Base-by-base conservation (phyloP, 2,888 invertebrate species). In the Andrena minutula region DNA sequence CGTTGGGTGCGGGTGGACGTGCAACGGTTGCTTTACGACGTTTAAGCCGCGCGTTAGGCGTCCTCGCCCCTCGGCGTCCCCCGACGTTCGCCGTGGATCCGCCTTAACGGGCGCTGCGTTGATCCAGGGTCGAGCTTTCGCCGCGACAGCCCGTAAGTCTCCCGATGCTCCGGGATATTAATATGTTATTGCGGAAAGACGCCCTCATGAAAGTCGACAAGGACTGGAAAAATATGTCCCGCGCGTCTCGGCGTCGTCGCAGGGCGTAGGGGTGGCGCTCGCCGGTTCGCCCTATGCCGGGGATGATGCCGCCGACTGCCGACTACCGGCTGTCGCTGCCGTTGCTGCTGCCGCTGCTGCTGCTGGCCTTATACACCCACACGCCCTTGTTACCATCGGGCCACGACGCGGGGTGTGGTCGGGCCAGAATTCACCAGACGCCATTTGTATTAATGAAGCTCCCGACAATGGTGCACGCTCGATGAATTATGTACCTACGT, bases 381-480 rank as follows among this genome's bases (percentile, higher is more conserved):
- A 77, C 81, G 75, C 32, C 81, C 88, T 85, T 81, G 87, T 86
- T 84, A 84, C 87, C 72, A 82, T 81, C 84, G 84, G 64, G 79
- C 56, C 82, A 71, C 75, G 74, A 73, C 79, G 77, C 74, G 83
- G 79, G 83, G 81, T 79, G 85, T 76, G 89, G 87, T 84, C 83
- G 84, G 87, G 90, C 85, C 86, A 90, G 93, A 94, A 93, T 94
- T 93, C 93, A 93, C 89, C 93, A 94, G 94, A 94, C 93, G 93
- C 94, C 94, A 94, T 94, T 94, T 94, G 94, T 94, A 94, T 94
- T 94, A 94, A 94, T 94, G 94, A 94, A 93, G 92, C 92, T 88
- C 88, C 91, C 92, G 90, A 93, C 93, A 93, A 94, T 93, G 93
- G 92, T 92, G 92, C 92, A 91, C 92, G 92, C 92, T 89, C 92